These are phyloP conservation scores for Caenorhabditis sp. DNA, from an alignment of 2,888 invertebrate genomes.

Conservation along the genomic window DNA sequence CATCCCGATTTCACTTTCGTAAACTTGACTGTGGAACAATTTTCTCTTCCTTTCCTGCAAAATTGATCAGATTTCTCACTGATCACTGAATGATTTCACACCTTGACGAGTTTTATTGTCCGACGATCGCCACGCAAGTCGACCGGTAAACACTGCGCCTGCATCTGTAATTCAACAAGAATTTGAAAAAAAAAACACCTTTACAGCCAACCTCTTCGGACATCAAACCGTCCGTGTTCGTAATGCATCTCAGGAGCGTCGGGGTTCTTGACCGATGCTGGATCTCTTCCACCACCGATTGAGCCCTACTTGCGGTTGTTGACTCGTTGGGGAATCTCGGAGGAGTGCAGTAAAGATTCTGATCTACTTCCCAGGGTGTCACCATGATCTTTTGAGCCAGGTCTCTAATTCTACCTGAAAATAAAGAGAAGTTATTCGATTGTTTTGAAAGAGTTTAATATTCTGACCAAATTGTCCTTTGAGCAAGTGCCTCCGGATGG, in stretches of 20 bases:
- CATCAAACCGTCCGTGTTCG: slow-evolving; percentile 80
- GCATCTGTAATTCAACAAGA: slow-evolving; percentile 59
- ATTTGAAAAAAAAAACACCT: neutral
- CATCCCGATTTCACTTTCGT: slow-evolving; percentile 83
- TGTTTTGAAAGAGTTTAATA: neutral
- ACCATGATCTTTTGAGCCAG: slow-evolving; percentile 79
- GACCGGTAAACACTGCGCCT: slow-evolving; percentile 83
- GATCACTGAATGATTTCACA: slow-evolving; percentile 66
- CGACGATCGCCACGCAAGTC: slow-evolving; percentile 82
- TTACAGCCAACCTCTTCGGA: slow-evolving; percentile 79
- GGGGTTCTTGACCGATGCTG: slow-evolving; percentile 61
- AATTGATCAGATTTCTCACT: neutral
- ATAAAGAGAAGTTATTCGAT: no score
- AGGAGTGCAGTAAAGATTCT: slow-evolving; percentile 75
- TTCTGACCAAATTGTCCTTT: slow-evolving; percentile 77
- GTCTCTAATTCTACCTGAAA: slow-evolving; percentile 77
- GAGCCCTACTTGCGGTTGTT: slow-evolving; percentile 44
- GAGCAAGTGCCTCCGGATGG: slow-evolving; percentile 76
- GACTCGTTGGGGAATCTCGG: slow-evolving; percentile 65
- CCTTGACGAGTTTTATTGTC: slow-evolving; percentile 83
- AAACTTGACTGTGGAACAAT: slow-evolving; percentile 84
- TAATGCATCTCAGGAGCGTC: slow-evolving; percentile 71
- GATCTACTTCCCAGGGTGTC: slow-evolving; percentile 79
- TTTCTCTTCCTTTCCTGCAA: slow-evolving; percentile 84
- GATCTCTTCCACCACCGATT: slow-evolving; percentile 61